Evolutionary conservation across 1,140 invertebrate genomes (phyloP).

Genomic region (Lineus longissimus): DNA sequence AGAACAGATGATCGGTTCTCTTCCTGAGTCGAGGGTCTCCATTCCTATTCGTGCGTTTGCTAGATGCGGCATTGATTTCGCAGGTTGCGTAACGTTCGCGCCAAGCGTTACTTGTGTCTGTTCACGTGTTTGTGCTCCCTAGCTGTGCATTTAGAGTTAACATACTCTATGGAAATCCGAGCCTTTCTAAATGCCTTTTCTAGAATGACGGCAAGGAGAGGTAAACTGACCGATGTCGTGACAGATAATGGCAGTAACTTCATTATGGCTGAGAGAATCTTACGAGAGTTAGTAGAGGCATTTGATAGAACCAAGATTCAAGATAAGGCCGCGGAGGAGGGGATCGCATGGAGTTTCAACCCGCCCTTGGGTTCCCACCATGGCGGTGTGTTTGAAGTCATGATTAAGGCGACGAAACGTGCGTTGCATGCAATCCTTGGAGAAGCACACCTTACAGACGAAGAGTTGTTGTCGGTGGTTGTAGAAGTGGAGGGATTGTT

Average conservation of each 20-base stretch:
- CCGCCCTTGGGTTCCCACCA: conserved; percentile 13
- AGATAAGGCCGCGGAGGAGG: no score
- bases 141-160: conserved; percentile 16
- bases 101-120: conserved; percentile 15
- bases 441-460: not conserved
- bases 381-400: conserved; percentile 9
- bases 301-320: not conserved
- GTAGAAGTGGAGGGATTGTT: conserved; percentile 23
- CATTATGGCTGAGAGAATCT: conserved; percentile 8
- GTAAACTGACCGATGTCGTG: conserved; percentile 4
- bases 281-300: not conserved
- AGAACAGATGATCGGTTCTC: no score
- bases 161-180: conserved; percentile 9
- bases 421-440: not conserved
- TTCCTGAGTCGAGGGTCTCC: not conserved
- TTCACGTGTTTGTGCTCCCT: conserved; percentile 16
- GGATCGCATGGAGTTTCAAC: not conserved
- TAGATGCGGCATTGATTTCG: conserved; percentile 12
- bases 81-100: conserved; percentile 5
- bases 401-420: conserved; percentile 10
- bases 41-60: not conserved
- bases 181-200: conserved; percentile 9
- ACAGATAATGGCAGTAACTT: conserved; percentile 21
- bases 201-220: conserved; percentile 5
- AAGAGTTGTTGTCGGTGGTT: conserved; percentile 18